Percentiles rank a stretch among this genome's conserved stretches.
phyloP scores from a whole-genome alignment of 2,888 invertebrate species.

The Sussaba pulchella region DNA sequence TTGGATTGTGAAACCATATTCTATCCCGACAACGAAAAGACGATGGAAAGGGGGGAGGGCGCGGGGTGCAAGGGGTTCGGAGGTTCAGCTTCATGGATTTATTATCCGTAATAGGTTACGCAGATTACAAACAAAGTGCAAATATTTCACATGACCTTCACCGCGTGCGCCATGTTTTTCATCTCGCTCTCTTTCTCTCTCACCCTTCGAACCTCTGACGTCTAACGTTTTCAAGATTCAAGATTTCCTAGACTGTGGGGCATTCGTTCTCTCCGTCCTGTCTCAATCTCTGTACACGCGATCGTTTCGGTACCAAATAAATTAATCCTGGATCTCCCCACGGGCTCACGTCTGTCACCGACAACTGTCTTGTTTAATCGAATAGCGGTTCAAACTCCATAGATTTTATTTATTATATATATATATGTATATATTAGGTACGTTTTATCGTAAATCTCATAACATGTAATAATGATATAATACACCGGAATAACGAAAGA shows the following conservation, averaged over 20 bases:
- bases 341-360: constrained; percentile 20
- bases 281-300: constrained; percentile 58
- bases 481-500: too few relatives aligned
- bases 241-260: too few relatives aligned
- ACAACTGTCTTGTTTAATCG: constrained; percentile 24
- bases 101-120: constrained; percentile 82
- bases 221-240: too few relatives aligned
- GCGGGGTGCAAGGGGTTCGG: constrained; percentile 58
- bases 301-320: constrained; percentile 47
- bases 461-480: too few relatives aligned
- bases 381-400: neutral
- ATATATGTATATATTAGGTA: too few relatives aligned
- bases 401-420: too few relatives aligned
- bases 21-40: constrained; percentile 74
- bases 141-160: constrained; percentile 83
- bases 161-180: constrained; percentile 70
- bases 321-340: constrained; percentile 27
- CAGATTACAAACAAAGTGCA: constrained; percentile 82
- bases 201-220: neutral
- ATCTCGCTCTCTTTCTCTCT: constrained; percentile 32
- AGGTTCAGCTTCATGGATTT: constrained; percentile 77
- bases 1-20: constrained; percentile 80
- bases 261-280: too few relatives aligned
- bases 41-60: too few relatives aligned
- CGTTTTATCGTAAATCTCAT: too few relatives aligned